Evolutionary conservation across 2,888 invertebrate genomes (phyloP), one percentile per base, ranked within the genome.

Genomic region (Lycia hirtaria): DNA sequence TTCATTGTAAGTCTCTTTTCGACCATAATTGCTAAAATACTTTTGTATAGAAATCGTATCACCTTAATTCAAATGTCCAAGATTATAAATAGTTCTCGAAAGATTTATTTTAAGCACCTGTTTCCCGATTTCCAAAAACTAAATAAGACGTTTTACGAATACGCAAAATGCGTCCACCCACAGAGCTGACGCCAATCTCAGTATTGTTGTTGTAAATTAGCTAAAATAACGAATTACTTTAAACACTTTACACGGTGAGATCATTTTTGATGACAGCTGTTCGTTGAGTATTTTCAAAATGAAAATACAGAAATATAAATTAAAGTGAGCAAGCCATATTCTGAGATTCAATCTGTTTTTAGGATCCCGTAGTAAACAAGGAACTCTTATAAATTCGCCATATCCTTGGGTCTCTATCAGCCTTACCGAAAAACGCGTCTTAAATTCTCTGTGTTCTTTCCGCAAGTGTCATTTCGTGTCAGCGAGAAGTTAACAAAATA

Each of bases 141-240:
- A 47, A 28, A 43, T 30, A 33, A 33, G 20, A 30, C 4, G 7
- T 44, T 44, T 44, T 32, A 5, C 10, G 35, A 48, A 37, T 17
- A 12, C 28, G 10, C 20, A 49, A 49, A 28, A 28, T 9, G 28
- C 9, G 28, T 38, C 26, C 49, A 28, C 38, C 37, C 37, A 44
- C 44, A 19, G 40, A 1, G 14, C 20, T 50, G 62, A 51, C 57
- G 60, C 62, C 53, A 49, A 24, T 51, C 28, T 40, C 53, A 22
- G 40, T 47, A 50, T 53, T 60, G 61, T 61, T 63, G 59, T 51
- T 56, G 37, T 66, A 62, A 60, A 53, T 63, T 61, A 52, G 37
- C 40, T 52, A 53, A 56, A 58, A 49, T 53, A 52, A 55, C 30
- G 43, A 40, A 49, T 40, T 40, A 56, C 30, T 53, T 56, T 30